A percentile compares a stretch with the other conserved stretches of the same genome.
These are phyloP conservation scores for Raja brachyura DNA, from an alignment of 2,113 vertebrate genomes.

Conservation along the genomic window DNA sequence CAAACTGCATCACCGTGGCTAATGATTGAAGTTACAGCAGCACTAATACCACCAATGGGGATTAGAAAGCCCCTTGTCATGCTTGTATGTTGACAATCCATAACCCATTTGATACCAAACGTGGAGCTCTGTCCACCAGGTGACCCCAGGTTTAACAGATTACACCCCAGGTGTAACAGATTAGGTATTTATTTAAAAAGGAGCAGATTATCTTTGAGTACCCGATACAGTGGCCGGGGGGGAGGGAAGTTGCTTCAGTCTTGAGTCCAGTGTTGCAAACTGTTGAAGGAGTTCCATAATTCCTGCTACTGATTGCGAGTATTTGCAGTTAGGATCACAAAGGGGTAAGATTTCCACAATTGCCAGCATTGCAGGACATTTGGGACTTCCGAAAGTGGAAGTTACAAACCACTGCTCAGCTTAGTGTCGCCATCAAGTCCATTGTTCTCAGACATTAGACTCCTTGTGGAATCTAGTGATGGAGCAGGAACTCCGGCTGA, in stretches of 20 bases:
- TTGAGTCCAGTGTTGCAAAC: no score
- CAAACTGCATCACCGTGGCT: neutral
- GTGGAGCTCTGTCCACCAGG: neutral
- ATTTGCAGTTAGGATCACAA: neutral
- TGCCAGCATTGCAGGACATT: no score
- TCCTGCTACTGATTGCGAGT: neutral
- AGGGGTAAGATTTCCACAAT: no score
- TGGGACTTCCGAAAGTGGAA: no score
- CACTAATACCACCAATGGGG: neutral
- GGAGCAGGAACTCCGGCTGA: no score
- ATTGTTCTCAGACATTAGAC: no score
- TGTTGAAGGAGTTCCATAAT: neutral
- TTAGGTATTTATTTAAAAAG: neutral
- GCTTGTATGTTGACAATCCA: neutral
- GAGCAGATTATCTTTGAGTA: no score
- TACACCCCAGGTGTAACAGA: no score
- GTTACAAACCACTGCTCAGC: no score
- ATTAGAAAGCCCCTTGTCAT: neutral
- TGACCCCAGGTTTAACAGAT: neutral
- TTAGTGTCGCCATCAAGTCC: no score
- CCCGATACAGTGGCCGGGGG: neutral
- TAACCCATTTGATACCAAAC: neutral
- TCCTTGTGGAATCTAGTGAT: no score
- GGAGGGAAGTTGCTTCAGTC: neutral
- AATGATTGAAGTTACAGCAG: neutral